phyloP scores from a whole-genome alignment of 2,113 vertebrate genomes.

The Coptodon rendalli region DNA sequence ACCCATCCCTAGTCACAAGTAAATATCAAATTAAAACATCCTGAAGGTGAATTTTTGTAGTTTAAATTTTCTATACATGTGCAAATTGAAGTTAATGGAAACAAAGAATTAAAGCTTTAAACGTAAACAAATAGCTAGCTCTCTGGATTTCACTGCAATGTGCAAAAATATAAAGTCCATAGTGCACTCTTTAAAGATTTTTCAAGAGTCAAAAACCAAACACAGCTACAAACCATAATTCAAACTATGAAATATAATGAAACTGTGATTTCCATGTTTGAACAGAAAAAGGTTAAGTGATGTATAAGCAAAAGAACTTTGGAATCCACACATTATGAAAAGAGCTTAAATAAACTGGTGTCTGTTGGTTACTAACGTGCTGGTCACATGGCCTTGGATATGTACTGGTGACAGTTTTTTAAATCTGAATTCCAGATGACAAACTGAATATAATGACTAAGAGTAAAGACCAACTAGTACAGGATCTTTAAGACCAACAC shows the following conservation, averaged over 20 bases:
- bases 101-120: background rate
- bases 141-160: background rate
- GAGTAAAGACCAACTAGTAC: background rate
- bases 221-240: background rate
- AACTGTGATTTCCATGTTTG: background rate
- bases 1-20: too few relatives aligned
- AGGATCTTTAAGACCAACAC: rapidly evolving
- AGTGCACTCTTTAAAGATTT: background rate
- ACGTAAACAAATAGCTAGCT: background rate
- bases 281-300: background rate
- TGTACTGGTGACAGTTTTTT: background rate
- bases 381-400: background rate
- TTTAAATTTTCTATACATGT: background rate
- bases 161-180: background rate
- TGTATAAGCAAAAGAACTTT: background rate
- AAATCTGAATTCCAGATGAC: background rate
- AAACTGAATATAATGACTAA: background rate
- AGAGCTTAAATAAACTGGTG: background rate
- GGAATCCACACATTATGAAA: background rate
- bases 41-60: rapidly evolving
- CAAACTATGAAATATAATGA: background rate
- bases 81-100: background rate
- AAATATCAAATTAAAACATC: background rate
- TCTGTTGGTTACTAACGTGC: background rate
- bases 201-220: background rate